phyloP scores from a whole-genome alignment of 2,113 vertebrate species.

The Grantiella picta region DNA sequence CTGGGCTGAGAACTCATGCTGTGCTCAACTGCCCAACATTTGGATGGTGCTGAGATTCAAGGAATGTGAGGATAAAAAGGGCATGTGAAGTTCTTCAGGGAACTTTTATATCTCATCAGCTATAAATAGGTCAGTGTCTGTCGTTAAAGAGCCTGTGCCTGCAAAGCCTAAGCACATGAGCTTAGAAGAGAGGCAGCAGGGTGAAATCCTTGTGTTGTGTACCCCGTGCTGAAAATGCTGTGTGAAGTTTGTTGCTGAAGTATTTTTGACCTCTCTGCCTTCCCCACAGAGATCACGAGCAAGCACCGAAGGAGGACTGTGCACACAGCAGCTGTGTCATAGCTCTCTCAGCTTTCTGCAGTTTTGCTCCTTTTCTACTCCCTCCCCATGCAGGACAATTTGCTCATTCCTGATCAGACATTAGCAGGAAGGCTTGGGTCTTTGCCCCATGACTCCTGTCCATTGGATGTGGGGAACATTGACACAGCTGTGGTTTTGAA shows the following conservation, averaged over 20 bases:
- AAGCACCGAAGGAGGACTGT: rapidly evolving
- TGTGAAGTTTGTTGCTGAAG: neutral
- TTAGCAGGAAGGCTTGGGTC: neutral
- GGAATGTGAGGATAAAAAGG: neutral
- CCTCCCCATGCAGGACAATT: neutral
- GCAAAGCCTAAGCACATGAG: neutral
- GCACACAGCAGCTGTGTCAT: rapidly evolving
- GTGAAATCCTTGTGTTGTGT: neutral
- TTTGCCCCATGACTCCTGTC: neutral
- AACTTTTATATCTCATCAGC: neutral
- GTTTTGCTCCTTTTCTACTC: neutral
- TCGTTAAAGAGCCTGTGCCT: neutral
- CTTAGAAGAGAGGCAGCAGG: neutral
- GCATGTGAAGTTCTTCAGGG: neutral
- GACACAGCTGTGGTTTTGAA: neutral
- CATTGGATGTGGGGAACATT: neutral
- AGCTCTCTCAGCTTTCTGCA: neutral
- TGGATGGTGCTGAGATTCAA: neutral
- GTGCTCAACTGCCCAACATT: neutral
- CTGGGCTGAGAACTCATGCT: neutral
- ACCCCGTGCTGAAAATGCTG: neutral
- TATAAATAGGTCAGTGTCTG: neutral
- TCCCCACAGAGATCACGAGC: neutral
- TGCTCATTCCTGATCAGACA: neutral
- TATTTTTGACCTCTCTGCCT: neutral